phyloP scores from a whole-genome alignment of 2,797 vertebrate species.

The Nannoperca australis region DNA sequence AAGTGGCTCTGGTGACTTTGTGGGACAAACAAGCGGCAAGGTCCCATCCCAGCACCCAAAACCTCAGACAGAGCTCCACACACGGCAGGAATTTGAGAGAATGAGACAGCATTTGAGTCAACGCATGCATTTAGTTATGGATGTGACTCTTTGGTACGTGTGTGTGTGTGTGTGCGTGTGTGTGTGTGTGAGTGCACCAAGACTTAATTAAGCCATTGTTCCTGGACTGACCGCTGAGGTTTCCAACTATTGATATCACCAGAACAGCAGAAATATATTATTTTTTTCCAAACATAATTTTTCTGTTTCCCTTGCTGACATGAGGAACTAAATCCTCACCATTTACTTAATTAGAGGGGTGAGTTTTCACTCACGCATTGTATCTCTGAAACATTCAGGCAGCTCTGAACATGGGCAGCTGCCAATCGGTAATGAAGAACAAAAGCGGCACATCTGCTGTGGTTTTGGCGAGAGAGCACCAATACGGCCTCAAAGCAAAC shows the following conservation, averaged over 20 bases:
- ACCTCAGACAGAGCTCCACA: slow-evolving; percentile 60
- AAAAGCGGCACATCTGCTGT: slow-evolving; percentile 92
- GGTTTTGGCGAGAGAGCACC: slow-evolving; percentile 86
- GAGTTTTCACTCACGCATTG: slow-evolving; percentile 79
- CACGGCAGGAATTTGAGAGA: slow-evolving; percentile 35
- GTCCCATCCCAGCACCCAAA: slow-evolving; percentile 50
- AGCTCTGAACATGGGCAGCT: slow-evolving; percentile 72
- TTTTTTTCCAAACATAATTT: slow-evolving; percentile 49
- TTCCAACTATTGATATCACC: slow-evolving; percentile 43
- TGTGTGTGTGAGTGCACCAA: slow-evolving; percentile 8
- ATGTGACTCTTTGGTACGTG: slow-evolving; percentile 13
- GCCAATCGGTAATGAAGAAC: slow-evolving; percentile 94
- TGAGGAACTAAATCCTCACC: slow-evolving; percentile 69
- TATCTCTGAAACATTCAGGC: slow-evolving; percentile 84
- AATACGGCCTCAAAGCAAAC: slow-evolving; percentile 91
- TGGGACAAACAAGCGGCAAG: slow-evolving; percentile 64
- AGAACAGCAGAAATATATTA: slow-evolving; percentile 52
- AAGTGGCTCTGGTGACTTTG: slow-evolving; percentile 69
- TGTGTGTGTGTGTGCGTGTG: neutral
- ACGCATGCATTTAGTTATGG: slow-evolving; percentile 24
- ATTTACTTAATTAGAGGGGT: slow-evolving; percentile 82
- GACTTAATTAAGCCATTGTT: slow-evolving; percentile 36
- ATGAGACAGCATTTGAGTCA: slow-evolving; percentile 35
- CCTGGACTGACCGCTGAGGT: slow-evolving; percentile 24
- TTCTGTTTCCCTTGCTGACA: slow-evolving; percentile 50